Conservation (phyloP, 1,140 invertebrate genomes). For the Lasioglossum albipes region DNA sequence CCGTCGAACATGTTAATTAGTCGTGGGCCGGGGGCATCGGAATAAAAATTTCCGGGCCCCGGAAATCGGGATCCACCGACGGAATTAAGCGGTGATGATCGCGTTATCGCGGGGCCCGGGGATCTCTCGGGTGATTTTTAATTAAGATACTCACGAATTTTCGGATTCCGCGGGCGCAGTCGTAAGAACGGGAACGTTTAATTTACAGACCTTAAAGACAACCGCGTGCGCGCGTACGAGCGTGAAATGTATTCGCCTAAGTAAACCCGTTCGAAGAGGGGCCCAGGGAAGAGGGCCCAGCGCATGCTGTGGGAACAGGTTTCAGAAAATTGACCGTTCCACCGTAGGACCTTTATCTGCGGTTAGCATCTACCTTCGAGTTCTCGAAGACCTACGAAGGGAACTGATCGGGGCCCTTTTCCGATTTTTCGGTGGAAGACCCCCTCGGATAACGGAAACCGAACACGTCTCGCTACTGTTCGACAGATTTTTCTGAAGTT, state of each 20-base stretch:
- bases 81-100: conserved; percentile 22
- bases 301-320: conserved; percentile 71
- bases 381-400: not conserved
- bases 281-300: too few relatives aligned
- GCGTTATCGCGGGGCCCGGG: not conserved
- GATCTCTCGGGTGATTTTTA: conserved; percentile 35
- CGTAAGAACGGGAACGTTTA: conserved; percentile 63
- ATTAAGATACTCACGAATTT: conserved; percentile 72
- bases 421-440: not conserved
- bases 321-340: conserved; percentile 78
- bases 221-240: conserved; percentile 52
- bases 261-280: conserved; percentile 70
- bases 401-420: too few relatives aligned
- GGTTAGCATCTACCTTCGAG: conserved; percentile 57
- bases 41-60: not conserved
- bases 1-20: too few relatives aligned
- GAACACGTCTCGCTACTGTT: not conserved
- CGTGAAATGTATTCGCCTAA: conserved; percentile 68
- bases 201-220: conserved; percentile 72
- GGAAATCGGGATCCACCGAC: not conserved
- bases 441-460: not conserved
- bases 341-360: conserved; percentile 74
- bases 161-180: conserved; percentile 49
- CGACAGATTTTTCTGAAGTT: not conserved
- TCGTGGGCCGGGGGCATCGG: too few relatives aligned